Base-by-base conservation (phyloP, 2,797 vertebrate genomes). In the Hephaestus fuliginosus region DNA sequence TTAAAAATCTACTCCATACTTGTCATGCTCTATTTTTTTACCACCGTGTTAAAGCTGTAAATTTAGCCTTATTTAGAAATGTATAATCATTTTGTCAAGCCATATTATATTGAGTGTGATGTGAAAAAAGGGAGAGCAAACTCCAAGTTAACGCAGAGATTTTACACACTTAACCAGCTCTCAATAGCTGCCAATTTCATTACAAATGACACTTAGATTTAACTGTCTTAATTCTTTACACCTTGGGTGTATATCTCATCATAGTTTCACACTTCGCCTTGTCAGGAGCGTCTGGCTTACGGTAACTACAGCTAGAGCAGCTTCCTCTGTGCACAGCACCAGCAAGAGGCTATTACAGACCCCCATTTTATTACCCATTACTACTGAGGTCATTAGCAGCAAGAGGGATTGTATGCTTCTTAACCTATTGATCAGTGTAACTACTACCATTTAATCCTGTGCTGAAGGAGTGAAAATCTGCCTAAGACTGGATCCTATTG, bases 361-460 rank as follows among this genome's bases (percentile, higher is more conserved):
- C 96, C 93, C 96, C 96, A 95, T 96, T 98, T 99, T 98, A 99
- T 97, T 98, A 97, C 96, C 97, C 97, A 97, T 98, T 98, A 98
- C 97, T 96, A 97, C 95, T 92, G 96, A 98, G 98, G 97, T 99
- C 98, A 98, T 99, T 99, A 99, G 97, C 97, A 93, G 96, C 95
- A 95, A 98, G 97, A 98, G 96, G 97, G 97, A 98, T 98, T 96
- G 97, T 96, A 95, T 95, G 92, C 95, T 97, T 98, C 96, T 98
- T 99, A 98, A 99, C 97, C 98, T 99, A 99, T 99, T 99, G 98
- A 99, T 99, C 97, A 98, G 95, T 95, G 95, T 97, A 99, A 98
- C 97, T 98, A 97, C 97, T 96, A 97, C 97, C 97, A 98, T 99
- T 99, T 99, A 98, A 99, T 98, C 97, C 97, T 93, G 95, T 95